phyloP scores from a whole-genome alignment of 2,888 invertebrate species.

The Eupelmus urozonus region DNA sequence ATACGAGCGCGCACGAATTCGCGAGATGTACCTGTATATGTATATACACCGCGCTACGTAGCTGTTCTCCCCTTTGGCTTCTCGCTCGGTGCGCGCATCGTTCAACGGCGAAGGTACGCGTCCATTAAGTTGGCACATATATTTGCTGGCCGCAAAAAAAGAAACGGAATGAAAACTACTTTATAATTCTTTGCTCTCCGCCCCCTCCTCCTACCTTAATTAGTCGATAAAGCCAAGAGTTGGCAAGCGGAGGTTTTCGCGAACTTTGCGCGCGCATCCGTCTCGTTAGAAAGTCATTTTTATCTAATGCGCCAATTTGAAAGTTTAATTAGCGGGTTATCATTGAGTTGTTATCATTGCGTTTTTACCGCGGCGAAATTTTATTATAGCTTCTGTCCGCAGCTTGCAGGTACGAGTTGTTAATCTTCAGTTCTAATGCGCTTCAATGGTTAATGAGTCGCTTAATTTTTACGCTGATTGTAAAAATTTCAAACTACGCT shows the following conservation, averaged over 20 bases:
- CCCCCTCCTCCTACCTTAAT: constrained; percentile 23
- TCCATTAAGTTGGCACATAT: constrained; percentile 26
- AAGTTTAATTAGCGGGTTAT: constrained; percentile 10
- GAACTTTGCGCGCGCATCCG: background rate
- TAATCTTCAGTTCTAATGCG: too few relatives aligned
- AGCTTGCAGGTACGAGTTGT: too few relatives aligned
- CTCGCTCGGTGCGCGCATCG: background rate
- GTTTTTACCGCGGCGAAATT: background rate
- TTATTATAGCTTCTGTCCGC: too few relatives aligned
- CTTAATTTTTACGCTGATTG: too few relatives aligned
- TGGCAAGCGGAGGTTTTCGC: constrained; percentile 37
- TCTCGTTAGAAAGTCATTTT: background rate
- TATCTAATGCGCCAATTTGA: background rate
- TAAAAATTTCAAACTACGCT: too few relatives aligned
- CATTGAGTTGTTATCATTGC: constrained; percentile 10
- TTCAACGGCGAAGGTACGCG: too few relatives aligned
- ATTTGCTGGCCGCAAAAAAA: constrained; percentile 19
- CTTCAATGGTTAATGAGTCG: too few relatives aligned
- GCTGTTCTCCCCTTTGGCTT: constrained; percentile 20
- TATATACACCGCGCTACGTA: too few relatives aligned
- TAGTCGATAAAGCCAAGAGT: constrained; percentile 24
- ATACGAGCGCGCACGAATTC: constrained; percentile 57
- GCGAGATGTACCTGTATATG: constrained; percentile 16
- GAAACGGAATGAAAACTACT: constrained; percentile 32
- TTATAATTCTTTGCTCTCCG: constrained; percentile 23